Evolutionary conservation across 2,113 vertebrate genomes (phyloP).

Genomic region (Mus musculus): DNA sequence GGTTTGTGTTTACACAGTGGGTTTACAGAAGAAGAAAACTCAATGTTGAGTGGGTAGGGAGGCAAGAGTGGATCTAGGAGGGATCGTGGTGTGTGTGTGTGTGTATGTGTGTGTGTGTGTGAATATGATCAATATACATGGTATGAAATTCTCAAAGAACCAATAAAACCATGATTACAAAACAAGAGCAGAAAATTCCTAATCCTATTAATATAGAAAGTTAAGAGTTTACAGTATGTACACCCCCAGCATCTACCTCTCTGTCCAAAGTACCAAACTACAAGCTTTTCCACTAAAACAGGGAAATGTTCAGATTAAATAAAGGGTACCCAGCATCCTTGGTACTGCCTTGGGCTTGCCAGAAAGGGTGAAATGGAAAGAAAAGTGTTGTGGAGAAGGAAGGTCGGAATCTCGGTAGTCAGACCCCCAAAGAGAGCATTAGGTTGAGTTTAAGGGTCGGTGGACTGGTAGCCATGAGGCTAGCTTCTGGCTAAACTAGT

Average conservation of each 20-base stretch:
- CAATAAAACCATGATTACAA: background rate
- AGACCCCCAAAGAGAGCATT: background rate
- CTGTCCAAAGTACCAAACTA: background rate
- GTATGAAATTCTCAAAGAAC: background rate
- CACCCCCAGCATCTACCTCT: background rate
- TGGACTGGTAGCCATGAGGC: no score
- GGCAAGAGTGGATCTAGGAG: background rate
- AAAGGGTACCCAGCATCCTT: background rate
- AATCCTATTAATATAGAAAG: accelerated
- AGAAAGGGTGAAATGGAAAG: background rate
- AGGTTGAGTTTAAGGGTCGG: accelerated
- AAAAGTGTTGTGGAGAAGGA: background rate
- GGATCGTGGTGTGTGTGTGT: background rate
- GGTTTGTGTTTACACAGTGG: background rate
- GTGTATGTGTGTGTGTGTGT: background rate
- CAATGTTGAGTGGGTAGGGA: background rate
- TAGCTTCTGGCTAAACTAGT: no score
- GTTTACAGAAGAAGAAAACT: background rate
- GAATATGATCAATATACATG: background rate
- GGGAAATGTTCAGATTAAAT: background rate
- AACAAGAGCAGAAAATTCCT: background rate
- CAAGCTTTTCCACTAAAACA: background rate
- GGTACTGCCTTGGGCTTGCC: no score
- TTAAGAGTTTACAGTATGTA: background rate
- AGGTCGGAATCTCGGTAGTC: background rate